Conservation (phyloP, 2,113 vertebrate species). For the Thermophis baileyi region DNA sequence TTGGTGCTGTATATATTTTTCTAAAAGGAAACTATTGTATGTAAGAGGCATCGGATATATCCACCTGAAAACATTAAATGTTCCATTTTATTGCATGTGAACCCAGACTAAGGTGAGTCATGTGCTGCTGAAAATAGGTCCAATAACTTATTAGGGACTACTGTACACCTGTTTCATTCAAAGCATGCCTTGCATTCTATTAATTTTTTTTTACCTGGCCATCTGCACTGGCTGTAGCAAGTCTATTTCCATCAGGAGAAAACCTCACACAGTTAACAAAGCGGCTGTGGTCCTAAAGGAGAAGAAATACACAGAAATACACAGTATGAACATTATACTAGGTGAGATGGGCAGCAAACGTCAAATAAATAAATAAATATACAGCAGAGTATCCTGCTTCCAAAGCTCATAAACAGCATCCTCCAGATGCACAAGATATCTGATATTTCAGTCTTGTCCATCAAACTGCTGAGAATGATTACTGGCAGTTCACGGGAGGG, state of each 20-base stretch:
- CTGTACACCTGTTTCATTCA: not conserved
- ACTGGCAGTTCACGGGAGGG: not conserved
- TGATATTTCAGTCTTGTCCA: not conserved
- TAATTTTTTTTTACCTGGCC: constrained; percentile 77
- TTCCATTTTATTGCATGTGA: not conserved
- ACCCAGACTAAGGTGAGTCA: not conserved
- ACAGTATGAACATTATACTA: not conserved
- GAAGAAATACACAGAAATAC: not conserved
- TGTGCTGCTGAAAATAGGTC: not conserved
- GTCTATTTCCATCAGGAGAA: constrained; percentile 85
- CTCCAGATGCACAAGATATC: not conserved
- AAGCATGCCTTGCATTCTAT: not conserved
- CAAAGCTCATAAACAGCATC: not conserved
- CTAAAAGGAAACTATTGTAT: not conserved
- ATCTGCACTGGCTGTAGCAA: constrained; percentile 87
- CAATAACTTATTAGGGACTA: not conserved
- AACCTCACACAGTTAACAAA: constrained; percentile 95
- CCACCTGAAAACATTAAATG: not conserved
- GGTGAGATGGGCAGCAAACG: not conserved
- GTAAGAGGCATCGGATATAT: not conserved
- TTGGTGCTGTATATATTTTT: not conserved
- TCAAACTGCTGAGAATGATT: not conserved
- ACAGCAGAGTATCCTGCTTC: not conserved
- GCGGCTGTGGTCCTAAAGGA: constrained; percentile 79
- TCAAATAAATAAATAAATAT: not conserved